Evolutionary conservation across 2,797 vertebrate species (phyloP).

Genomic region (Gymnothorax javanicus): DNA sequence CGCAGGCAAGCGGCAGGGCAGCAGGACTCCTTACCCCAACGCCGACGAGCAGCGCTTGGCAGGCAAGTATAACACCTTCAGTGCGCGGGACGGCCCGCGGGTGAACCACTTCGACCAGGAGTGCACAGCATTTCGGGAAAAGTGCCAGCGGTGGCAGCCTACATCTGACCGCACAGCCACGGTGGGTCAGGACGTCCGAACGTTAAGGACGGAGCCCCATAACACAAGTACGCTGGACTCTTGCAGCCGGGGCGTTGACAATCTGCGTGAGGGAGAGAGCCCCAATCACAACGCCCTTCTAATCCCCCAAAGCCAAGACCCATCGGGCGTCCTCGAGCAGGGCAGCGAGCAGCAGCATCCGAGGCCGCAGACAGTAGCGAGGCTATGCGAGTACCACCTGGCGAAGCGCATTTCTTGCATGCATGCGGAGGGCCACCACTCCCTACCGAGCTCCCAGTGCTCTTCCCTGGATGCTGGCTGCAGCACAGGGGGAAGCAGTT

Average conservation of each 20-base stretch:
- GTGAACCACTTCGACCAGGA: constrained; percentile 89
- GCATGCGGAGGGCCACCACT: constrained; percentile 90
- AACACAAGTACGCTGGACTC: constrained; percentile 69
- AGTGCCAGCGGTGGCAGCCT: constrained; percentile 85
- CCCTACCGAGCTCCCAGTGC: constrained; percentile 92
- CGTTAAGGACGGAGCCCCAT: constrained; percentile 65
- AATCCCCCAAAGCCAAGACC: constrained; percentile 80
- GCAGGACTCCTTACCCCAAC: constrained; percentile 66
- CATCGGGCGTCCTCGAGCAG: constrained; percentile 67
- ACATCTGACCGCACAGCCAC: constrained; percentile 74
- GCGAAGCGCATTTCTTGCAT: constrained; percentile 92
- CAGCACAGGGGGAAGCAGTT: constrained; percentile 88
- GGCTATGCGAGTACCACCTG: constrained; percentile 87
- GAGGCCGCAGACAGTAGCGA: constrained; percentile 81
- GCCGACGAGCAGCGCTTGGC: constrained; percentile 78
- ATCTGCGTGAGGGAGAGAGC: constrained; percentile 69
- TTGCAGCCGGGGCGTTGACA: constrained; percentile 58
- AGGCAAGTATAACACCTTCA: constrained; percentile 83
- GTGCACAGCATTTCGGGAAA: constrained; percentile 87
- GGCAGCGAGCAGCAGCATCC: constrained; percentile 67
- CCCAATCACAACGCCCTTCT: constrained; percentile 72
- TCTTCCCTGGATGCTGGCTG: constrained; percentile 96
- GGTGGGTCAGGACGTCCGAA: constrained; percentile 76
- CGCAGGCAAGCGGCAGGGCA: constrained; percentile 74
- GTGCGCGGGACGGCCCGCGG: constrained; percentile 83